phyloP scores from a whole-genome alignment of 1,140 invertebrate genomes.

The Ectropis grisescens region DNA sequence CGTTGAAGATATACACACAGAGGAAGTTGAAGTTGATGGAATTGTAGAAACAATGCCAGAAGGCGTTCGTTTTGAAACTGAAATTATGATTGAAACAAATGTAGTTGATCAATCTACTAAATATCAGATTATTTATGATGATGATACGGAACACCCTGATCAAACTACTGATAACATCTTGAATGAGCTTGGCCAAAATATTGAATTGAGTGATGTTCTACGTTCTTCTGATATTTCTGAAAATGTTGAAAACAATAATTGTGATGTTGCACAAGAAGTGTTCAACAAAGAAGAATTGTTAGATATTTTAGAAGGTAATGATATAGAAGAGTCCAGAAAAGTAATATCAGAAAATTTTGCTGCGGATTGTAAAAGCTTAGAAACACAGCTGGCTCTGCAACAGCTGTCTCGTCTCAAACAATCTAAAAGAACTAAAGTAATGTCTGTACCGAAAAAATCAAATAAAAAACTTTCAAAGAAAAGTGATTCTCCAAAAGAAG shows the following conservation, averaged over 20 bases:
- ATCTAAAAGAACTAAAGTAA: too few species aligned
- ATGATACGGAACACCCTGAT: slow-evolving; percentile 17
- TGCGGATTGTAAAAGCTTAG: slow-evolving; percentile 12
- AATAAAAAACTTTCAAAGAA: slow-evolving; percentile 4
- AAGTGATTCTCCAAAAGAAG: slow-evolving; percentile 1
- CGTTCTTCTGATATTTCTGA: slow-evolving; percentile 33
- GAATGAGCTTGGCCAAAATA: slow-evolving; percentile 40
- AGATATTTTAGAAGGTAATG: slow-evolving; percentile 58
- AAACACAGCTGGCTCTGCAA: slow-evolving; percentile 38
- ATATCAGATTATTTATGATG: slow-evolving; percentile 17
- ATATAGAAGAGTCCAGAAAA: slow-evolving; percentile 20
- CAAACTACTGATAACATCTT: slow-evolving; percentile 31
- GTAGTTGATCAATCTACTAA: too few species aligned
- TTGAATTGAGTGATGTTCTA: slow-evolving; percentile 53
- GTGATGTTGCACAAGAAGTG: slow-evolving; percentile 36
- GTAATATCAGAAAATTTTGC: not conserved
- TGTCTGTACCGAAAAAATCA: slow-evolving; percentile 3
- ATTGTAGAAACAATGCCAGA: slow-evolving; percentile 21
- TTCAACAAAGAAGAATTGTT: slow-evolving; percentile 60
- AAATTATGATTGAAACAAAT: slow-evolving; percentile 48
- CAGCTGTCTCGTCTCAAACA: slow-evolving; percentile 32
- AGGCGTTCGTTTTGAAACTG: slow-evolving; percentile 43
- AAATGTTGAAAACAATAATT: slow-evolving; percentile 46
- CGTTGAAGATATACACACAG: not conserved
- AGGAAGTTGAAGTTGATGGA: slow-evolving; percentile 11